phyloP scores from a whole-genome alignment of 2,888 invertebrate species.

The Torymus tubicola region DNA sequence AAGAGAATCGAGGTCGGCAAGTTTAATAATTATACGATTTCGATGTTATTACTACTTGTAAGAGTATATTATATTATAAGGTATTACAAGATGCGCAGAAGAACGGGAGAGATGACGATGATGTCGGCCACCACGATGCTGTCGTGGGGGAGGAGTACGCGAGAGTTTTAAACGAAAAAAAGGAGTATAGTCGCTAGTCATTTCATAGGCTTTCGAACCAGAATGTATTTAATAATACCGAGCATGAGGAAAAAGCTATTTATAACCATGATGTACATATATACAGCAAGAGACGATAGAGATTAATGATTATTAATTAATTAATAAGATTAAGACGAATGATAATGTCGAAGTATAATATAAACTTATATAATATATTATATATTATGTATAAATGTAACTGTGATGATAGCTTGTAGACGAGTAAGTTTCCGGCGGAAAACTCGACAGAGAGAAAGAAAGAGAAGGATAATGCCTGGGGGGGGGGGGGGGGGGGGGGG shows the following conservation, averaged over 20 bases:
- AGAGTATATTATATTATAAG: slow-evolving; percentile 56
- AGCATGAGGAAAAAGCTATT: slow-evolving; percentile 68
- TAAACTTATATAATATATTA: slow-evolving; percentile 70
- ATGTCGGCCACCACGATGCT: background rate
- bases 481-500: too few relatives aligned
- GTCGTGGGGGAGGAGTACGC: too few relatives aligned
- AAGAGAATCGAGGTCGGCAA: slow-evolving; percentile 43
- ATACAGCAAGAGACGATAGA: slow-evolving; percentile 66
- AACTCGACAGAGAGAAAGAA: slow-evolving; percentile 45
- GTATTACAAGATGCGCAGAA: slow-evolving; percentile 32
- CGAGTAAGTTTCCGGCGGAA: slow-evolving; percentile 67
- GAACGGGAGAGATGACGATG: background rate
- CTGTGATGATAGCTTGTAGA: slow-evolving; percentile 75
- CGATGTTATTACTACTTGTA: slow-evolving; percentile 60
- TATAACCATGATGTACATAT: slow-evolving; percentile 72
- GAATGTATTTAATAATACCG: slow-evolving; percentile 72
- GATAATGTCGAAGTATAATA: slow-evolving; percentile 62
- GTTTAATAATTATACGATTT: slow-evolving; percentile 58
- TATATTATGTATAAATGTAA: slow-evolving; percentile 70
- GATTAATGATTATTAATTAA: slow-evolving; percentile 57
- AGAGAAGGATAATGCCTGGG: too few relatives aligned
- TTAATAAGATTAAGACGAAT: slow-evolving; percentile 24
- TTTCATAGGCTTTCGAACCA: slow-evolving; percentile 69
- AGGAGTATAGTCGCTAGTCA: slow-evolving; percentile 69
- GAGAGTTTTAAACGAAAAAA: slow-evolving; percentile 53